Percentiles rank a stretch among this genome's conserved stretches.
phyloP scores from a whole-genome alignment of 2,797 vertebrate species.

The Selene dorsalis region DNA sequence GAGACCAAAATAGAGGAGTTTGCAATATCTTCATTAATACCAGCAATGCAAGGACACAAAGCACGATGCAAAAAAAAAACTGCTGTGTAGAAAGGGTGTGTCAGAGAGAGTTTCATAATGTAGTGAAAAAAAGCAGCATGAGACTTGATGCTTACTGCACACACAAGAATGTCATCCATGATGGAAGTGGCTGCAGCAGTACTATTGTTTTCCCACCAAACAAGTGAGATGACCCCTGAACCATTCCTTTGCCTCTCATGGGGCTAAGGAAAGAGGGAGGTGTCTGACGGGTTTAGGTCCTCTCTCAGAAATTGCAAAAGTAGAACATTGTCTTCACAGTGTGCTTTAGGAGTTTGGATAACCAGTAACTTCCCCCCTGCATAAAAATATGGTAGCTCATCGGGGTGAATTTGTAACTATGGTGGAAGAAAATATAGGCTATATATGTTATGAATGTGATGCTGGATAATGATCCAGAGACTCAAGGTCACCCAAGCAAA shows the following conservation, averaged over 20 bases:
- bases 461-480: constrained; percentile 61
- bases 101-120: neutral
- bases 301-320: constrained; percentile 39
- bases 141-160: neutral
- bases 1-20: neutral
- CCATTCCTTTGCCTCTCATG: constrained; percentile 46
- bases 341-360: constrained; percentile 18
- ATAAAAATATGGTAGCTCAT: constrained; percentile 25
- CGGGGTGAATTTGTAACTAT: constrained; percentile 36
- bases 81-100: neutral
- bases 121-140: neutral
- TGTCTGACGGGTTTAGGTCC: constrained; percentile 44
- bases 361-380: constrained; percentile 25
- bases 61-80: neutral
- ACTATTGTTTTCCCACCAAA: constrained; percentile 52
- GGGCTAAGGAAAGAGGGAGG: constrained; percentile 51
- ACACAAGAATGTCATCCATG: neutral
- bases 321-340: constrained; percentile 35
- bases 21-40: constrained; percentile 7
- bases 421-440: constrained; percentile 21
- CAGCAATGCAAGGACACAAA: constrained; percentile 28
- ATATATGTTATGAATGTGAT: constrained; percentile 37
- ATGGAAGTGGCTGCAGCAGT: constrained; percentile 20
- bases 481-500: constrained; percentile 68
- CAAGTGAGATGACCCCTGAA: constrained; percentile 58